Base-by-base conservation (phyloP, 2,113 vertebrate genomes). In the Thryonomys swinderianus region DNA sequence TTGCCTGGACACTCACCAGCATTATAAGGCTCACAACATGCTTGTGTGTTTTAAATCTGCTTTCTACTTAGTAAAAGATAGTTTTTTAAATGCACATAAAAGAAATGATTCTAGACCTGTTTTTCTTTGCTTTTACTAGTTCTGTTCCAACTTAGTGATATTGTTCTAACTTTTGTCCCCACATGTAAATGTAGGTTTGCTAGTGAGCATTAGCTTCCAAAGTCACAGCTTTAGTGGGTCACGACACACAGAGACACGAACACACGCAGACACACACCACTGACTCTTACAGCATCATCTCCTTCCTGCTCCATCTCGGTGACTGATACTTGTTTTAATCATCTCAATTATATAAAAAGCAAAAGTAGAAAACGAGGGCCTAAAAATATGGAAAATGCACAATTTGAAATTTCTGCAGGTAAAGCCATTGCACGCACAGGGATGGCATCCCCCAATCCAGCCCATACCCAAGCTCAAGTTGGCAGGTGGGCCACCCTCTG, bases 51-150 rank as follows among this genome's bases (percentile, higher is more conserved):
- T 85, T 80, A 66, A 92, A n/a, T 32, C 45, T 78, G 42, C 27
- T 64, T 59, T 66, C 57, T 30, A 42, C 83, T 93, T 69, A 78
- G 32, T 81, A 80, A 81, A 94, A 84, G 42, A 88, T 34, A 48
- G 21, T 64, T 94, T 78, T 1, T 82, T 90, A 95, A 27, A 34
- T 71, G 67, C 45, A n/a, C 55, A 84, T 86, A 84, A 88, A 95
- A 87, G 37, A 91, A 95, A 78, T 78, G 23, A 78, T 59, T 42
- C 27, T 57, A 67, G 48, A 67, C 30, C 64, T 88, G 5, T 62
- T 83, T 95, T 76, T n/a, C 37, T 90, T 86, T 91, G 69, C 51
- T 91, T 85, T 90, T 42, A 48, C 81, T 51, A 74, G 27, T 57
- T 79, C 32, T 88, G 55, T 85, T 85, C 23, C 59, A 86, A 57